phyloP scores from a whole-genome alignment of 2,888 invertebrate genomes.

The Seira ritae region DNA sequence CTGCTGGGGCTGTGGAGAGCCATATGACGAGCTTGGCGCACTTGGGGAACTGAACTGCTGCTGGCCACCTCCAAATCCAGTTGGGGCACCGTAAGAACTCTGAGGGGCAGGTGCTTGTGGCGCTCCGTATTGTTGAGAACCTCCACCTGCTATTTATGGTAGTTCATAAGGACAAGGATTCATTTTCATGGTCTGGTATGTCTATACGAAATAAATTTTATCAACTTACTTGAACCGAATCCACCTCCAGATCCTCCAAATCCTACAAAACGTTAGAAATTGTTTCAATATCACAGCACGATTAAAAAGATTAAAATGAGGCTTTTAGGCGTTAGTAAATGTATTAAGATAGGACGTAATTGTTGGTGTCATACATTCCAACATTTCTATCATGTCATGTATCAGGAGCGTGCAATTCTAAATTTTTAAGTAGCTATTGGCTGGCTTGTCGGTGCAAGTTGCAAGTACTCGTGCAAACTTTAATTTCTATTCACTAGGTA shows the following conservation, averaged over 20 bases:
- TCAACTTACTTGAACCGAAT: constrained; percentile 34
- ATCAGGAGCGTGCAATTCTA: too few species aligned
- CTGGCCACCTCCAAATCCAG: too few species aligned
- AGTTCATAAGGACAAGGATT: too few species aligned
- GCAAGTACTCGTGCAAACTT: not conserved
- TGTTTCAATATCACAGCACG: not conserved
- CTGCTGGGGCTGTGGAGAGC: constrained; percentile 25
- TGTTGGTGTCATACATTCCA: constrained; percentile 33
- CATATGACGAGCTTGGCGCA: constrained; percentile 19
- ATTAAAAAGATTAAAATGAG: not conserved
- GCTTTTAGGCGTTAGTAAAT: not conserved
- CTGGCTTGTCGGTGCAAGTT: not conserved
- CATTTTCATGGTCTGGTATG: too few species aligned
- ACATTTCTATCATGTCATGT: too few species aligned
- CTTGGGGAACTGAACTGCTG: not conserved
- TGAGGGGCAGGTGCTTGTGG: constrained; percentile 28
- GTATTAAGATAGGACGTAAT: not conserved
- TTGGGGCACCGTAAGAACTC: constrained; percentile 18
- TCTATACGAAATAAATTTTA: too few species aligned
- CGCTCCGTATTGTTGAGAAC: constrained; percentile 36
- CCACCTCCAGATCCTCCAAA: constrained; percentile 36
- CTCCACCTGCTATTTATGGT: constrained; percentile 31
- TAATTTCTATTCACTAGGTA: not conserved
- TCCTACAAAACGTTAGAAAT: constrained; percentile 18
- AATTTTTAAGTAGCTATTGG: too few species aligned